Conservation (phyloP, 2,797 vertebrate species). For the Chiloscyllium punctatum region DNA sequence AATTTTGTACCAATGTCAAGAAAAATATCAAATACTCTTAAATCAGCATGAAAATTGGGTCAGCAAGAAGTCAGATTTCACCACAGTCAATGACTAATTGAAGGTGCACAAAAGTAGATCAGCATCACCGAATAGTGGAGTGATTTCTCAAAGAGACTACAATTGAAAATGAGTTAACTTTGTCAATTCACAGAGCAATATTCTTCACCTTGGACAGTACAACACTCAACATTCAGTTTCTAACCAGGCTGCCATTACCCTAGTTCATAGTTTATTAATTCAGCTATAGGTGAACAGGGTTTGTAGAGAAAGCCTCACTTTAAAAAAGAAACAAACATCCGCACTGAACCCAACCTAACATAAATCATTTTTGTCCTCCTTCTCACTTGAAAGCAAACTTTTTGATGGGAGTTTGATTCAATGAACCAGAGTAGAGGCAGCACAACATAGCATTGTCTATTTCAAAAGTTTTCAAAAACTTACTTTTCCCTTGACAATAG, state of each 20-base stretch:
- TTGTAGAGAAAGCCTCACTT: not conserved
- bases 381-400: not conserved
- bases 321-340: not conserved
- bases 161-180: not conserved
- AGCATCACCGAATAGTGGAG: not conserved
- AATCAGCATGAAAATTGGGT: not conserved
- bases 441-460: not conserved
- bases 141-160: not conserved
- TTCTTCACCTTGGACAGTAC: not conserved
- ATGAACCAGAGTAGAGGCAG: not conserved
- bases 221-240: not conserved
- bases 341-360: not conserved
- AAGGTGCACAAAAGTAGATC: not conserved
- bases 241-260: not conserved
- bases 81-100: not conserved
- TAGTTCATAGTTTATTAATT: not conserved
- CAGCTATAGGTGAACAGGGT: not conserved
- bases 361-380: not conserved
- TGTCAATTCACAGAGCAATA: not conserved
- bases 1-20: not conserved
- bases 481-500: constrained; percentile 85
- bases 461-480: constrained; percentile 42
- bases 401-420: not conserved
- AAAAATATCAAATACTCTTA: not conserved
- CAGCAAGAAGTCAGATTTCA: not conserved